phyloP scores from a whole-genome alignment of 2,888 invertebrate genomes.

The Pristionchus arcanus region DNA sequence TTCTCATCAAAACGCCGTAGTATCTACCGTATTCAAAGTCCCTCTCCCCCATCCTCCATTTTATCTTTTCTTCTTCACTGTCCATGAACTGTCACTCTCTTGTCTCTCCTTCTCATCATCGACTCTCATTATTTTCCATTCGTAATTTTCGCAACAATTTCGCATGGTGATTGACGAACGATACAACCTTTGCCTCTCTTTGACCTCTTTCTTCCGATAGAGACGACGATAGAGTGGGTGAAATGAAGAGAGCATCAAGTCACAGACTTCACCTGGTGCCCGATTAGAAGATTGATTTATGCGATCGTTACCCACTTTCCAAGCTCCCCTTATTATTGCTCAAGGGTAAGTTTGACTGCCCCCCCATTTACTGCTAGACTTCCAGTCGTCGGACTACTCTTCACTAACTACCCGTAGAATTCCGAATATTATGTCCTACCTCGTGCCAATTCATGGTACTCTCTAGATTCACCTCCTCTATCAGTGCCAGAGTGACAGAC shows the following conservation, averaged over 20 bases:
- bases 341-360: neutral
- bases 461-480: neutral
- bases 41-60: neutral
- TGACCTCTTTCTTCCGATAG: neutral
- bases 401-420: too few relatives aligned
- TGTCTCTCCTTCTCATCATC: conserved; percentile 40
- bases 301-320: conserved; percentile 26
- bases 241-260: neutral
- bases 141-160: conserved; percentile 43
- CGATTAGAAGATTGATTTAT: conserved; percentile 1
- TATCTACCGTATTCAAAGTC: conserved; percentile 7
- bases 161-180: conserved; percentile 42
- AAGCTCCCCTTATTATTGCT: neutral
- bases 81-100: conserved; percentile 47
- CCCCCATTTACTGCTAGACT: conserved; percentile 7
- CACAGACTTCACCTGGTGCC: conserved; percentile 20
- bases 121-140: neutral
- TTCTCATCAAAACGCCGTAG: neutral
- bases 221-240: neutral
- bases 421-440: too few relatives aligned
- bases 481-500: neutral
- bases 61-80: neutral
- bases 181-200: conserved; percentile 2
- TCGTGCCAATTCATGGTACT: too few relatives aligned
- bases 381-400: neutral